A percentile compares a stretch with the other conserved stretches of the same genome.
phyloP scores from a whole-genome alignment of 1,140 invertebrate species.

The Battus philenor region DNA sequence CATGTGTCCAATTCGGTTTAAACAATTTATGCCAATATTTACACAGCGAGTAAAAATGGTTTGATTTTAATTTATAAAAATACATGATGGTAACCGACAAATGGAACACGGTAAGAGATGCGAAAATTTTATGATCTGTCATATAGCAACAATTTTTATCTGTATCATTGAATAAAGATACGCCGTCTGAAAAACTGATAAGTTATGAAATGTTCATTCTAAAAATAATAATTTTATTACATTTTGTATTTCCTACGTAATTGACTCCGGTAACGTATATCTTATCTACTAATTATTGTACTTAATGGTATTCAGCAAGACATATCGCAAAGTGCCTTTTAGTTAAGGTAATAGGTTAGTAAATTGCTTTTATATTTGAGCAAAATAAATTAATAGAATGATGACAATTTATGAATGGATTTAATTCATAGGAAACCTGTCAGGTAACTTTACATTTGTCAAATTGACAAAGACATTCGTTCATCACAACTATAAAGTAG shows the following conservation, averaged over 20 bases:
- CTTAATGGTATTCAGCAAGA: slow-evolving; percentile 8
- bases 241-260: slow-evolving; percentile 14
- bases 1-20: not conserved
- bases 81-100: not conserved
- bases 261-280: slow-evolving; percentile 15
- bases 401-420: not conserved
- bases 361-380: slow-evolving; percentile 15
- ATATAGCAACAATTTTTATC: too few relatives aligned
- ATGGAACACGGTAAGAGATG: not conserved
- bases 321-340: slow-evolving; percentile 8
- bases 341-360: not conserved
- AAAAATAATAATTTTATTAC: not conserved
- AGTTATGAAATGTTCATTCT: too few relatives aligned
- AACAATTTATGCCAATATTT: not conserved
- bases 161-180: too few relatives aligned
- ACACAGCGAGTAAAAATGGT: not conserved
- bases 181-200: too few relatives aligned
- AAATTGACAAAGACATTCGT: too few relatives aligned
- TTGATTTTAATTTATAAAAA: not conserved
- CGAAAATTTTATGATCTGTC: not conserved
- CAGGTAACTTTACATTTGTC: too few relatives aligned
- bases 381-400: slow-evolving; percentile 10
- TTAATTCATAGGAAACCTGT: slow-evolving; percentile 28
- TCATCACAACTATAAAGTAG: too few relatives aligned
- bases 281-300: slow-evolving; percentile 13